Conservation (phyloP, 2,113 vertebrate species). For the Sinocyclocheilus maitianheensis region DNA sequence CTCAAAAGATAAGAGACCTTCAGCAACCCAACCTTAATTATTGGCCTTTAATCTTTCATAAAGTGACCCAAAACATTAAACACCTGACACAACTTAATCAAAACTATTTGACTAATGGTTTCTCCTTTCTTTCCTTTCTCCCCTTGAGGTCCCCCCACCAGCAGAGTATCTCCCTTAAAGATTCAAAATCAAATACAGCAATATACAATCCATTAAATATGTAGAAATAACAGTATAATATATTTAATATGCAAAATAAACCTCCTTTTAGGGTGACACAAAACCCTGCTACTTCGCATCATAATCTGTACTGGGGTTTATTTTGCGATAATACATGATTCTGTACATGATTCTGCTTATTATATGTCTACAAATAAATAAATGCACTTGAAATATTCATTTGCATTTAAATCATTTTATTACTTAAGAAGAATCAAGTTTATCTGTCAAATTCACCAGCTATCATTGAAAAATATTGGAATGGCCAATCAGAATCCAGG, state of each 20-base stretch:
- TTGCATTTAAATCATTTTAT: neutral
- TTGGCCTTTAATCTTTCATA: neutral
- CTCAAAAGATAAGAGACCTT: conserved; percentile 18
- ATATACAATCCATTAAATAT: neutral
- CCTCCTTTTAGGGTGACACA: neutral
- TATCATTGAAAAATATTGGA: neutral
- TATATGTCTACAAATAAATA: neutral
- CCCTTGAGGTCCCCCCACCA: conserved; percentile 81
- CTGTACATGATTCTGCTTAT: neutral
- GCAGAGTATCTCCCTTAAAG: conserved; percentile 83
- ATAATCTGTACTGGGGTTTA: neutral
- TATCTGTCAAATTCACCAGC: neutral
- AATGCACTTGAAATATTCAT: neutral
- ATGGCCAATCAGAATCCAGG: neutral
- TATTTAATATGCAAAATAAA: neutral
- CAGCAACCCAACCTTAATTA: neutral
- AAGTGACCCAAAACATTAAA: neutral
- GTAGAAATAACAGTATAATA: neutral
- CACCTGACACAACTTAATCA: neutral
- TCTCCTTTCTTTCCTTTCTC: conserved; percentile 88
- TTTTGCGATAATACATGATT: neutral
- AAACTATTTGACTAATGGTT: conserved; percentile 74
- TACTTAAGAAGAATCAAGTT: neutral
- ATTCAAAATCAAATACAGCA: conserved; percentile 19
- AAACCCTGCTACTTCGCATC: too few species aligned